Conservation (phyloP, 1,140 invertebrate genomes). For the Globodera ellingtonae region DNA sequence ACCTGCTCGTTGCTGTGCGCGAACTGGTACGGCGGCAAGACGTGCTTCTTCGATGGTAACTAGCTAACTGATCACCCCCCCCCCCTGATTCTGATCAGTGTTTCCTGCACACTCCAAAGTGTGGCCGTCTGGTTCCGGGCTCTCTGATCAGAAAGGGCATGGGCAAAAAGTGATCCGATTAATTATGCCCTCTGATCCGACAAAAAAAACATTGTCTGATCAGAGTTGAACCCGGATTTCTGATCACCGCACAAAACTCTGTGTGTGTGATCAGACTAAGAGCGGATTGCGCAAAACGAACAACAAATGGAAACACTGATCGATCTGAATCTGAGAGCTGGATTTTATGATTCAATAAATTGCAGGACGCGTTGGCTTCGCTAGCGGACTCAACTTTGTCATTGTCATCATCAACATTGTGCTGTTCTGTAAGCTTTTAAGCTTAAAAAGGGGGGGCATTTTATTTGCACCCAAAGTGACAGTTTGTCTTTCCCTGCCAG, state of each 20-base stretch:
- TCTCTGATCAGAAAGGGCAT: too few relatives aligned
- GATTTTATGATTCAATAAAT: not conserved
- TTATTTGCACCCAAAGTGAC: too few relatives aligned
- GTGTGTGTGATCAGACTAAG: too few relatives aligned
- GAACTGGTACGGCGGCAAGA: conserved; percentile 51
- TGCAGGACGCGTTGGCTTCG: conserved; percentile 52
- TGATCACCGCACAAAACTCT: too few relatives aligned
- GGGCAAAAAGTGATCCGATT: too few relatives aligned
- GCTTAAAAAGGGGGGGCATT: too few relatives aligned
- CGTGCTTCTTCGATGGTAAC: conserved; percentile 52
- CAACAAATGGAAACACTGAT: not conserved
- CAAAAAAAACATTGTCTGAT: too few relatives aligned
- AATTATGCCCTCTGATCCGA: too few relatives aligned
- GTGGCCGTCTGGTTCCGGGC: not conserved
- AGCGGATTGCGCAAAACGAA: too few relatives aligned
- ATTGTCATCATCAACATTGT: conserved; percentile 62
- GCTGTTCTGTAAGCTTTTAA: conserved; percentile 31
- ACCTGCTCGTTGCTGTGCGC: conserved; percentile 59
- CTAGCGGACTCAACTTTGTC: conserved; percentile 57
- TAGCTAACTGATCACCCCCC: not conserved
- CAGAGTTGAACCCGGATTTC: too few relatives aligned
- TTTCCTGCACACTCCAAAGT: too few relatives aligned
- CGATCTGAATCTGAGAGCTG: not conserved
- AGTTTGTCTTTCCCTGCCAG: not conserved
- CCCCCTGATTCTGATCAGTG: too few relatives aligned